These are phyloP conservation scores for Rhorus exstirpatorius DNA, from an alignment of 2,888 invertebrate species.

Conservation along the genomic window DNA sequence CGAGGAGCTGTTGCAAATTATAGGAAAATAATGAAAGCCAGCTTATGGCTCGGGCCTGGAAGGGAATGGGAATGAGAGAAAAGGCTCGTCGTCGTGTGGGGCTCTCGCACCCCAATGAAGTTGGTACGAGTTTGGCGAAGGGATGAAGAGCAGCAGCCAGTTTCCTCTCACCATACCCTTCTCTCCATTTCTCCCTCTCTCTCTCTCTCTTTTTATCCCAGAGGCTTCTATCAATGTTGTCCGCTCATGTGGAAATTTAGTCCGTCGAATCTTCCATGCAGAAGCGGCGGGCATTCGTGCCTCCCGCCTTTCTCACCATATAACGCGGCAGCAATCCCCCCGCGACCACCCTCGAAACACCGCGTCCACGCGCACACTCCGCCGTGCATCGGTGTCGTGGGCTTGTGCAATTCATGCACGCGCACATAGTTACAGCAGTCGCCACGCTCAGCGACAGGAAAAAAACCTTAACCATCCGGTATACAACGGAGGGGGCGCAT, in stretches of 20 bases:
- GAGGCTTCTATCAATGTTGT: slow-evolving; percentile 85
- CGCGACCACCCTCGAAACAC: slow-evolving; percentile 70
- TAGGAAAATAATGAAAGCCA: slow-evolving; percentile 85
- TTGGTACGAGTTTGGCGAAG: slow-evolving; percentile 82
- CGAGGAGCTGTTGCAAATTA: slow-evolving; percentile 83
- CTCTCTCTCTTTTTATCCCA: slow-evolving; percentile 72
- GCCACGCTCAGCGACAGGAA: slow-evolving; percentile 21
- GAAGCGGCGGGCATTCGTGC: slow-evolving; percentile 80
- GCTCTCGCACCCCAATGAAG: slow-evolving; percentile 77
- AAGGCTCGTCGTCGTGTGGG: slow-evolving; percentile 64
- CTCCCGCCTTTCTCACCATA: slow-evolving; percentile 85
- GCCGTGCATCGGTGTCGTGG: slow-evolving; percentile 38
- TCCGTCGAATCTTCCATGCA: slow-evolving; percentile 83
- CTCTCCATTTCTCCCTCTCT: slow-evolving; percentile 72
- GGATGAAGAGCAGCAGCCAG: slow-evolving; percentile 80
- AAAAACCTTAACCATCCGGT: slow-evolving; percentile 41
- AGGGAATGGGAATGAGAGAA: slow-evolving; percentile 68
- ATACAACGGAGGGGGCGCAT: slow-evolving; percentile 4
- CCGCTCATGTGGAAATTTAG: slow-evolving; percentile 85
- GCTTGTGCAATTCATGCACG: slow-evolving; percentile 14
- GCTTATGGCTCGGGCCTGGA: slow-evolving; percentile 79
- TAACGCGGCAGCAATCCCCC: slow-evolving; percentile 74
- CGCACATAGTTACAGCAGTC: slow-evolving; percentile 22
- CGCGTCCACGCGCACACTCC: slow-evolving; percentile 52
- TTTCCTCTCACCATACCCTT: slow-evolving; percentile 63